phyloP scores from a whole-genome alignment of 2,797 vertebrate species.

The Sebastes dallii region DNA sequence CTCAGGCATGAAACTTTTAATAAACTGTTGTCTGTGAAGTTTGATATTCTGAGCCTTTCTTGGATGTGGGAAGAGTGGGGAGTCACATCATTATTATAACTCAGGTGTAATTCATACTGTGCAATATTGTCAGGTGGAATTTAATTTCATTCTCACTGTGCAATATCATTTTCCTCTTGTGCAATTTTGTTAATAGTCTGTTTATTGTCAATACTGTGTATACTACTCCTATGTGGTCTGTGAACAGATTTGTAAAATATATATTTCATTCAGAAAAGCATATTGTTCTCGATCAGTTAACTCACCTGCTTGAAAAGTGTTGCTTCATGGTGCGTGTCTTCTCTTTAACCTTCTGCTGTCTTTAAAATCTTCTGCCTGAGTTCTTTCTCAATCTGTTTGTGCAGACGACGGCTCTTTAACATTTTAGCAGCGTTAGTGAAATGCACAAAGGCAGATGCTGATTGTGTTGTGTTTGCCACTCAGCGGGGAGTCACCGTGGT shows the following conservation, averaged over 20 bases:
- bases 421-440: neutral
- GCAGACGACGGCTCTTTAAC: neutral
- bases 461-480: neutral
- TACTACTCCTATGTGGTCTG: neutral
- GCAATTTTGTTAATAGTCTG: no score
- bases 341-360: neutral
- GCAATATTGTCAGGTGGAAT: no score
- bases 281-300: neutral
- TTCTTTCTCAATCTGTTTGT: neutral
- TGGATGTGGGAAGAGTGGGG: no score
- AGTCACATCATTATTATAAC: no score
- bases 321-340: neutral
- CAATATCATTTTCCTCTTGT: no score
- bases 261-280: neutral
- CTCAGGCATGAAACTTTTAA: rapidly evolving
- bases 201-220: no score
- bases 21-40: no score
- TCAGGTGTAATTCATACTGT: no score
- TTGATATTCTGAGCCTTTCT: no score
- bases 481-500: neutral
- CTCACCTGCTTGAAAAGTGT: neutral
- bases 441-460: neutral
- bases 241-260: neutral
- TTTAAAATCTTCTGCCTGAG: neutral
- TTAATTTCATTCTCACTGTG: no score